Evolutionary conservation across 2,888 invertebrate genomes (phyloP), one percentile per base, ranked within the genome.

Genomic region (Tetanocera ferruginea): DNA sequence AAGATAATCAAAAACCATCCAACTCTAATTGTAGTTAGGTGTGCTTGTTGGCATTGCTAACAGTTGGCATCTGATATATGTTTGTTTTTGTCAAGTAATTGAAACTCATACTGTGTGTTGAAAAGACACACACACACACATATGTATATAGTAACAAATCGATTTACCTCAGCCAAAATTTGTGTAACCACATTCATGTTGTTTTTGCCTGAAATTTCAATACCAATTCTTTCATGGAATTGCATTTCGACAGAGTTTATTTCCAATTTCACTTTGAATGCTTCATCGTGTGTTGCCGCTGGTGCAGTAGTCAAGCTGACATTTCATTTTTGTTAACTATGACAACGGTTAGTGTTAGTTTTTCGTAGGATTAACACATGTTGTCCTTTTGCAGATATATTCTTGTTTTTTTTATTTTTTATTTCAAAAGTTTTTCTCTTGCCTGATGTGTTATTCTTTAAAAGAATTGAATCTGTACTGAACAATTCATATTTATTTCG

Each of bases 21-120:
- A 43, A 11, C 43, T 11, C 43, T 11, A 43, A 43, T 6, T 43
- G 43, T 11, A 31, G 19, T 3, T 64, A 5, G 4, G 17, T 31
- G 66, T 66, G 66, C 34, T 9, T 31, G 66, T 37, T 19, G 23
- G 8, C 14, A 28, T 60, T 14, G 57, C 57, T 23, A 66, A 66
- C 28, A 37, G 11, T n/a, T n/a, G 66, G 4, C 37, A 66, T 66
- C 37, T 37, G 66, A 66, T 37, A 37, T 31, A 19, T 66, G 66
- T 66, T 66, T 66, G 37, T n/a, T 34, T 66, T 66, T 66, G 66
- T 66, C 37, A 19, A 17, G 8, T 3, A 66, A 34, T 66, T 37
- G 31, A 19, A 66, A 34, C 37, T 37, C 66, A 66, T 37, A 19
- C 31, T 37, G 6, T 34, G 37, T 34, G 34, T 37, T 17, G 3